Evolutionary conservation across 2,888 invertebrate species (phyloP).

Genomic region (Formica aserva): DNA sequence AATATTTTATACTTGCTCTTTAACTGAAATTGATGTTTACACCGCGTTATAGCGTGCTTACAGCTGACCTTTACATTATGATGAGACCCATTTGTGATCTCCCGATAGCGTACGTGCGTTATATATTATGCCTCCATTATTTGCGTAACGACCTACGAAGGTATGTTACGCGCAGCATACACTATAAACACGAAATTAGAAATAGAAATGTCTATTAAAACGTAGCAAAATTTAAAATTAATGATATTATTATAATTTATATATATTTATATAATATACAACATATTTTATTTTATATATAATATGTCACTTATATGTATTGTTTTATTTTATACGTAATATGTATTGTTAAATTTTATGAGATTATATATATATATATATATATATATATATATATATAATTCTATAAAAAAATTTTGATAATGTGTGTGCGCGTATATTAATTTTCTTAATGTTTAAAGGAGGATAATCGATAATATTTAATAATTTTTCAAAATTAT

Average conservation of each 20-base stretch:
- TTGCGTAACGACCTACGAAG: constrained; percentile 14
- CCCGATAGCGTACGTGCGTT: constrained; percentile 7
- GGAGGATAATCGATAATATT: neutral
- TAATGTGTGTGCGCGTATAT: neutral
- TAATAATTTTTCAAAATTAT: too few relatives aligned
- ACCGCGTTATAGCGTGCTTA: constrained; percentile 20
- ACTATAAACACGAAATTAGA: neutral
- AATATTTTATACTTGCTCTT: constrained; percentile 26
- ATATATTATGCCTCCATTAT: neutral
- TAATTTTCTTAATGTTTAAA: neutral
- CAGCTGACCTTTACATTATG: constrained; percentile 63
- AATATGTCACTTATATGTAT: neutral
- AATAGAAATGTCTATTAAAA: constrained; percentile 3
- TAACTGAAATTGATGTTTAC: constrained; percentile 17
- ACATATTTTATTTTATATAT: neutral
- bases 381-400: neutral
- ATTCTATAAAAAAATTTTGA: neutral
- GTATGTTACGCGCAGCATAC: neutral
- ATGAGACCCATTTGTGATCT: constrained; percentile 28
- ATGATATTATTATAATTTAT: neutral
- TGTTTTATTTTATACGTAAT: neutral
- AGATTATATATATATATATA: neutral
- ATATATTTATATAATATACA: neutral
- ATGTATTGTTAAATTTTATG: neutral
- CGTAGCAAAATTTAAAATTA: neutral